These are phyloP conservation scores for Eupeodes corollae DNA, from an alignment of 1,140 invertebrate genomes.

Conservation along the genomic window DNA sequence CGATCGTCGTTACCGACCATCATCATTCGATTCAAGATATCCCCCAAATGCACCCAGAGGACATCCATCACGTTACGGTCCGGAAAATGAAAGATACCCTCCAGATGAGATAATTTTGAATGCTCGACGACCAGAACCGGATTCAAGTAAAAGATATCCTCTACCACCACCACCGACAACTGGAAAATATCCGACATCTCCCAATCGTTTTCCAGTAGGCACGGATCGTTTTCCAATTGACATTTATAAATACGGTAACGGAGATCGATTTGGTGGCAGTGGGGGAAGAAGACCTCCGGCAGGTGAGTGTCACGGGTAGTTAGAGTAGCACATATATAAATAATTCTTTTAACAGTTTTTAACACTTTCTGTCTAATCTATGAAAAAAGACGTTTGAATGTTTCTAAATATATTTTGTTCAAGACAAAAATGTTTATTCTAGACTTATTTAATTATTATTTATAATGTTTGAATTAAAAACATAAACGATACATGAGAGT, in stretches of 20 bases:
- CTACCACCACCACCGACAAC: slow-evolving; percentile 23
- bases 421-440: too few species aligned
- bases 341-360: too few species aligned
- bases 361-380: too few species aligned
- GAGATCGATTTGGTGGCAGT: slow-evolving; percentile 8
- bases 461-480: too few species aligned
- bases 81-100: slow-evolving; percentile 8
- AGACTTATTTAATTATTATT: too few species aligned
- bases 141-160: slow-evolving; percentile 31
- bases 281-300: slow-evolving; percentile 7
- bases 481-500: too few species aligned
- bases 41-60: slow-evolving; percentile 15
- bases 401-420: too few species aligned
- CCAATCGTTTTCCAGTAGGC: slow-evolving; percentile 36
- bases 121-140: slow-evolving; percentile 27
- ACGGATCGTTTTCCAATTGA: slow-evolving; percentile 33
- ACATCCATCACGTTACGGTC: slow-evolving; percentile 17
- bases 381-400: too few species aligned
- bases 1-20: slow-evolving; percentile 29
- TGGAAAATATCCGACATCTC: slow-evolving; percentile 27
- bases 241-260: slow-evolving; percentile 37
- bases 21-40: slow-evolving; percentile 24
- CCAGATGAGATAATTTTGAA: slow-evolving; percentile 26
- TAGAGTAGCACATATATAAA: background rate
- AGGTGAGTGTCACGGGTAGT: background rate